These are phyloP conservation scores for Trachymyrmex cornetzi DNA, from an alignment of 1,140 invertebrate genomes.

Conservation along the genomic window DNA sequence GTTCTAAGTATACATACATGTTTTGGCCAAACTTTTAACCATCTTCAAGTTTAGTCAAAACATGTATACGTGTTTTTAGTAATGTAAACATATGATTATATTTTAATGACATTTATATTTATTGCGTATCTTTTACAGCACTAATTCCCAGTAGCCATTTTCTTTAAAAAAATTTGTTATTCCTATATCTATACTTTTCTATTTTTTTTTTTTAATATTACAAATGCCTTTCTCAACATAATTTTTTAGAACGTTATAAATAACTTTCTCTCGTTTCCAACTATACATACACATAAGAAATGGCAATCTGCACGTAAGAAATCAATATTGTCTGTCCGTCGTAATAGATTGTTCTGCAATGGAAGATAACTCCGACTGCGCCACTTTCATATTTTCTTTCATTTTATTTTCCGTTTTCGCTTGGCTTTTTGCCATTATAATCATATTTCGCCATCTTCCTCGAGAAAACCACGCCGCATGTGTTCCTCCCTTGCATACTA, in stretches of 20 bases:
- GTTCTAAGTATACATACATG: too few species aligned
- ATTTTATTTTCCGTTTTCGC: conserved; percentile 36
- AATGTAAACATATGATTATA: too few species aligned
- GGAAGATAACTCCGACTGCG: conserved; percentile 40
- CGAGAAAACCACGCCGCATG: conserved; percentile 35
- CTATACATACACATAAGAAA: neutral
- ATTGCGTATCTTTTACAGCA: too few species aligned
- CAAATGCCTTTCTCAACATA: neutral
- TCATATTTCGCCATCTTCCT: conserved; percentile 48
- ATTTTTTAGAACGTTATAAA: conserved; percentile 1
- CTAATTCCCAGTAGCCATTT: too few species aligned
- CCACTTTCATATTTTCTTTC: conserved; percentile 38
- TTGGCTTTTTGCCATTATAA: conserved; percentile 61
- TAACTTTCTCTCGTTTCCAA: neutral
- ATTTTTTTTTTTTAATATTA: neutral
- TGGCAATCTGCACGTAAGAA: conserved; percentile 27
- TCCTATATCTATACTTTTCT: neutral
- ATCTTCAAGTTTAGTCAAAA: too few species aligned
- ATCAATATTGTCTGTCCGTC: conserved; percentile 35
- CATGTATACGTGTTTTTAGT: too few species aligned
- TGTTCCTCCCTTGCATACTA: conserved; percentile 47
- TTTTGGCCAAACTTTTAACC: too few species aligned
- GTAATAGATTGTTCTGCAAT: conserved; percentile 51
- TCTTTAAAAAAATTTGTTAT: too few species aligned
- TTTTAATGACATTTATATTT: too few species aligned